Percentiles rank a stretch among this genome's conserved stretches.
These are phyloP conservation scores for Allophyes oxyacanthae DNA, from an alignment of 2,888 invertebrate genomes.

Conservation along the genomic window DNA sequence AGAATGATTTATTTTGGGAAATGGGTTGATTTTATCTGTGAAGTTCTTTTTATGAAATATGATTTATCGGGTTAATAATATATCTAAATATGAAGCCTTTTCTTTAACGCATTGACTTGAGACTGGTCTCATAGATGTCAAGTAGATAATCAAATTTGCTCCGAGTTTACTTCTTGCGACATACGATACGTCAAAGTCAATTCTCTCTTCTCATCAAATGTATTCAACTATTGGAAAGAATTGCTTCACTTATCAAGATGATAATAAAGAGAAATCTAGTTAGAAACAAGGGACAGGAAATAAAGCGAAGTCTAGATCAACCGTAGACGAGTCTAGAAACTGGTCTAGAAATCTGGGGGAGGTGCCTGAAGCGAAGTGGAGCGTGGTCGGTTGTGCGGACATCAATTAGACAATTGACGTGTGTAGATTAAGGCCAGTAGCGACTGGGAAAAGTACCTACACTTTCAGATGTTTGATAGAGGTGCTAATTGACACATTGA, in stretches of 20 bases:
- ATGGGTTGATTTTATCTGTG: too few species aligned
- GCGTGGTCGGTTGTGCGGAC: constrained; percentile 58
- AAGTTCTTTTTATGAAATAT: too few species aligned
- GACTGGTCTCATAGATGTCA: too few species aligned
- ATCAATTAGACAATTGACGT: constrained; percentile 56
- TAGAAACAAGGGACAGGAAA: constrained; percentile 50
- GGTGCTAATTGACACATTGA: constrained; percentile 22
- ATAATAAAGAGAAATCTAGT: constrained; percentile 45
- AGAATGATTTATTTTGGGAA: too few species aligned
- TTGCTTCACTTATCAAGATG: constrained; percentile 11
- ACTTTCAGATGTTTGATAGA: constrained; percentile 21
- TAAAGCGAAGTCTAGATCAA: constrained; percentile 36
- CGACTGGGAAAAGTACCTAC: constrained; percentile 7
- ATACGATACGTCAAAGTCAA: too few species aligned
- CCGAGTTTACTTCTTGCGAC: too few species aligned
- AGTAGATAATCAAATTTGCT: too few species aligned
- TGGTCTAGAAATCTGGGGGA: constrained; percentile 71
- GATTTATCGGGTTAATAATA: too few species aligned
- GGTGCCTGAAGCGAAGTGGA: constrained; percentile 66
- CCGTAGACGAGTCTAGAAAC: constrained; percentile 62
- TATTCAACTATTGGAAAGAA: too few species aligned
- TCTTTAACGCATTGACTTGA: too few species aligned
- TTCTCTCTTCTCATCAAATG: too few species aligned
- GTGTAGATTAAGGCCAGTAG: constrained; percentile 23
- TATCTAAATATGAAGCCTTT: too few species aligned